Percentiles rank a stretch among this genome's conserved stretches.
phyloP scores from a whole-genome alignment of 2,888 invertebrate species.

The Conus canariensis region DNA sequence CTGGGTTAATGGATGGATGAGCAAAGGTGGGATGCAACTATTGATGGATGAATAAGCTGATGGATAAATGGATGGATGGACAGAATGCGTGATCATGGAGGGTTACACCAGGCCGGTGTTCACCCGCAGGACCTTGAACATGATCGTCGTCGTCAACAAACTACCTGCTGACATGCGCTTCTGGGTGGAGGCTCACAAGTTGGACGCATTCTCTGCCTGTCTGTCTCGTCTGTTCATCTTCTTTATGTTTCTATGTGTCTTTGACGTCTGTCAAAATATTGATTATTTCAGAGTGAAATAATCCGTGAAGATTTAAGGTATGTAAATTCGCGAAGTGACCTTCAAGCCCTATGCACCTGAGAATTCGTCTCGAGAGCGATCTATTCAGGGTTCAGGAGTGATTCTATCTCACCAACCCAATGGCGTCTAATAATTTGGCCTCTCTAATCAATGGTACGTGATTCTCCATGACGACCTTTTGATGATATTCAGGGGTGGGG shows the following conservation, averaged over 20 bases:
- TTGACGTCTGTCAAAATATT: too few relatives aligned
- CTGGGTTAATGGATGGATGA: background rate
- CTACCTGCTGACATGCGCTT: conserved; percentile 36
- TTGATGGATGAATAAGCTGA: background rate
- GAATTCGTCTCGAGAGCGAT: too few relatives aligned
- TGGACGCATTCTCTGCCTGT: background rate
- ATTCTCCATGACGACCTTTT: too few relatives aligned
- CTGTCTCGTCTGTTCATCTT: background rate
- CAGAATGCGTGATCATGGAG: background rate
- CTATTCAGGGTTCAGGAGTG: too few relatives aligned
- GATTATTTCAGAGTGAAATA: too few relatives aligned
- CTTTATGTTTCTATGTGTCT: background rate
- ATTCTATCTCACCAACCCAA: too few relatives aligned
- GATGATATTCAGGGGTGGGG: too few relatives aligned
- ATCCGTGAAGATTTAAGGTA: too few relatives aligned
- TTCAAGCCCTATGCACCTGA: too few relatives aligned
- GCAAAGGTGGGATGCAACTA: background rate
- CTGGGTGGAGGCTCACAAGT: conserved; percentile 28
- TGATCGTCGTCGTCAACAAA: conserved; percentile 27
- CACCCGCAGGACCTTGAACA: background rate
- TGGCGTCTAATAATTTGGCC: too few relatives aligned
- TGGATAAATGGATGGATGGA: background rate
- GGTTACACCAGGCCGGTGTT: background rate
- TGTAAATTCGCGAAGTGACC: too few relatives aligned
- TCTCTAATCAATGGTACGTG: too few relatives aligned